Evolutionary conservation across 2,888 invertebrate genomes (phyloP).

Genomic region (Pelosia muscerda): DNA sequence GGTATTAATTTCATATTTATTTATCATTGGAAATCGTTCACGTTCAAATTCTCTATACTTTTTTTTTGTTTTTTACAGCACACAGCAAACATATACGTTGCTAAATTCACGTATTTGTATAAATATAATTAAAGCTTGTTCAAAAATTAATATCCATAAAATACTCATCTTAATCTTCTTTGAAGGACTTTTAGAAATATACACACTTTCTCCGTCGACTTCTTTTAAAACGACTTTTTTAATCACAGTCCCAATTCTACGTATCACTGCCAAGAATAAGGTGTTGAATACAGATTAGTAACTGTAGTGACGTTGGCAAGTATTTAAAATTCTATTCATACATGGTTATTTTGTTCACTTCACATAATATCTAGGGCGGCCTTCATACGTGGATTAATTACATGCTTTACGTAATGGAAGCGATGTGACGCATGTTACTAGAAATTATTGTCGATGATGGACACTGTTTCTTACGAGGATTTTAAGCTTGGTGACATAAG

Average conservation of each 20-base stretch:
- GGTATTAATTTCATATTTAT: no score
- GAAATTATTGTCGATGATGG: slow-evolving; percentile 1
- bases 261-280: slow-evolving; percentile 15
- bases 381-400: slow-evolving; percentile 64
- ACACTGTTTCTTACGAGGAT: not conserved
- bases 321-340: slow-evolving; percentile 60
- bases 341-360: slow-evolving; percentile 61
- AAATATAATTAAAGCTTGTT: no score
- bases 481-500: not conserved
- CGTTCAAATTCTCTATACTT: no score
- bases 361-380: slow-evolving; percentile 65
- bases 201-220: not conserved
- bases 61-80: no score
- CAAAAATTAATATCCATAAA: not conserved
- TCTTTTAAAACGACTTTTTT: slow-evolving; percentile 15
- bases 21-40: no score
- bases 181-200: not conserved
- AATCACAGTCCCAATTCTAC: slow-evolving; percentile 30
- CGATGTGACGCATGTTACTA: slow-evolving; percentile 1
- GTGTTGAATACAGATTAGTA: slow-evolving; percentile 53
- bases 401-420: slow-evolving; percentile 53
- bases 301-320: slow-evolving; percentile 34
- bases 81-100: no score
- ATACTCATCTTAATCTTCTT: not conserved
- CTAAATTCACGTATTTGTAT: no score